Evolutionary conservation across 2,888 invertebrate species (phyloP).

Genomic region (Cephus pygmeus): DNA sequence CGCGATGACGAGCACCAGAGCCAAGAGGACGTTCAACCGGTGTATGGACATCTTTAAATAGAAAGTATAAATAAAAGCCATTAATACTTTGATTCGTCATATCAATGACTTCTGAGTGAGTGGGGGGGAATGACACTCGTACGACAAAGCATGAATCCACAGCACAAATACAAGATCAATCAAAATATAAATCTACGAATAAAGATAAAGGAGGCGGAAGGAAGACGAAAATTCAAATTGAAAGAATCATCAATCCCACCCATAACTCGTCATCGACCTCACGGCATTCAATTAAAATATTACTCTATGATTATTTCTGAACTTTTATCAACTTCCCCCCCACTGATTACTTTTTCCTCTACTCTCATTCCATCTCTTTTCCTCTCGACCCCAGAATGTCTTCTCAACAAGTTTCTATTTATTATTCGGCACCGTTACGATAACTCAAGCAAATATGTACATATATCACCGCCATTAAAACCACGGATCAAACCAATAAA

Average conservation of each 20-base stretch:
- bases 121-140: no score
- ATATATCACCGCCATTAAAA: neutral
- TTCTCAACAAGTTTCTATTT: neutral
- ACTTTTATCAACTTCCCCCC: neutral
- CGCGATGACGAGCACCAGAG: slow-evolving; percentile 45
- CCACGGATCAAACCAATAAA: neutral
- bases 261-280: neutral
- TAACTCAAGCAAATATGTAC: neutral
- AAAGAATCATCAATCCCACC: neutral
- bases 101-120: neutral
- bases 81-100: neutral
- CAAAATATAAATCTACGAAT: neutral
- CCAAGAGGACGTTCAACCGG: slow-evolving; percentile 46
- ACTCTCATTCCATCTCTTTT: neutral
- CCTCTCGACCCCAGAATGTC: neutral
- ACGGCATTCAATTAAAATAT: neutral
- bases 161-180: neutral
- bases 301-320: neutral
- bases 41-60: slow-evolving; percentile 56
- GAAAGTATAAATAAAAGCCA: neutral
- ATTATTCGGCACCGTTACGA: neutral
- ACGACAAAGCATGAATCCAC: neutral
- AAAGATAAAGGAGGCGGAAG: neutral
- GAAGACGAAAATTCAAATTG: neutral
- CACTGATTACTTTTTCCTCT: neutral